Base-by-base conservation (phyloP, 1,140 invertebrate species). In the Drosophila sp. region DNA sequence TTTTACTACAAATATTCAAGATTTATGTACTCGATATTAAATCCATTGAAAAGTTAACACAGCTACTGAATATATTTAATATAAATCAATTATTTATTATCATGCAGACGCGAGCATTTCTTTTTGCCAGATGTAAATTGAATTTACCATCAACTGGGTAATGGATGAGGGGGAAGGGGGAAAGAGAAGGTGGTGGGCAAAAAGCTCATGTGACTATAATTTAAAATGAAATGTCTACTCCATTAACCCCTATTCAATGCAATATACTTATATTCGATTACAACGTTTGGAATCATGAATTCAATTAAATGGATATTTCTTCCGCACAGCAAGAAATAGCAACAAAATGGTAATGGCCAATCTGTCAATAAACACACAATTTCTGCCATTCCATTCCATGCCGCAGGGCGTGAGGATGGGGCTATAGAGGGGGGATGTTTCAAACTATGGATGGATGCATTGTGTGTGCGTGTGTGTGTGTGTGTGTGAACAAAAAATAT, bases 381-480 rank as follows among this genome's bases (percentile, higher is more conserved):
- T 23, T 17, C 17, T 50, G 44, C 8, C 23, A 50, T 27, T 50
- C 44, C 44, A 50, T 27, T 7, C 44, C 44, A 25, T 47, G 44
- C 5, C 44, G 23, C 10, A 17, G 41, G n/a, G n/a, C 4, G 23
- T 2, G 23, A 3, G 23, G 23, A 50, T 23, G 1, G 23, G 44
- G 3, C 17, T 17, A 17, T 1, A 11, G 25, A 1, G 44, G 23
- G 44, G 44, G 1, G 23, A 50, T 10, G 44, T 50, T 23, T 50
- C 44, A 70, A 30, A 50, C 44, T 50, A 50, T 50, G 3, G 23
- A 50, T 76, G 84, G 23, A 50, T 76, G 84, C 72, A 87, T 71
- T 77, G 80, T 67, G 68, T 40, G 50, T 38, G 54, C 57, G 5
- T 33, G 32, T 33, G 5, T 4, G 4, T 44, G 5, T 44, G 41